A percentile compares a stretch with the other conserved stretches of the same genome.
phyloP scores from a whole-genome alignment of 2,888 invertebrate genomes.

The Apeira syringaria region DNA sequence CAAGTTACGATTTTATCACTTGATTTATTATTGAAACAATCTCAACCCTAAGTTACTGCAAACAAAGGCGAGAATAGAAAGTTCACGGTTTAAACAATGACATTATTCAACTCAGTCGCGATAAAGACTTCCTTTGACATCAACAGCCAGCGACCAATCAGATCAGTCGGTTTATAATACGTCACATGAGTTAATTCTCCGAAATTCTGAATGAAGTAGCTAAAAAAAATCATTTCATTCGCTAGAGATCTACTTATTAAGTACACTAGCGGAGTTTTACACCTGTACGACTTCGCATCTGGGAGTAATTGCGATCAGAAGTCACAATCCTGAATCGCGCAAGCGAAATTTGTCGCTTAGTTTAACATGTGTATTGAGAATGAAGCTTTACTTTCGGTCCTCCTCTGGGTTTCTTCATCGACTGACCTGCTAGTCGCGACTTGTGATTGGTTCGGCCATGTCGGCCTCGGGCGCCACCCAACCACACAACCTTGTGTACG shows the following conservation, averaged over 20 bases:
- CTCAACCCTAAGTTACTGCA: background rate
- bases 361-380: background rate
- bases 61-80: background rate
- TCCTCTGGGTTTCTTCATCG: conserved; percentile 27
- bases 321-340: conserved; percentile 23
- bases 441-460: conserved; percentile 18
- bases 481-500: background rate
- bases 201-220: background rate
- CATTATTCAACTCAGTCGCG: background rate
- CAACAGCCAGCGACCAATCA: background rate
- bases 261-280: background rate
- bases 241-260: background rate
- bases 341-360: conserved; percentile 13
- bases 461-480: conserved; percentile 24
- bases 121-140: background rate
- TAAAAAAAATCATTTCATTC: background rate
- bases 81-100: background rate
- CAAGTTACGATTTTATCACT: too few relatives aligned
- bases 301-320: conserved; percentile 5
- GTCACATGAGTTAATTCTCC: background rate
- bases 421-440: conserved; percentile 25
- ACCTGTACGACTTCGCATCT: background rate
- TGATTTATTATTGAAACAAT: background rate
- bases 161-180: background rate
- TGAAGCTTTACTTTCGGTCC: conserved; percentile 13